Conservation (phyloP, 2,888 invertebrate genomes). For the Choristoneura rosaceana region DNA sequence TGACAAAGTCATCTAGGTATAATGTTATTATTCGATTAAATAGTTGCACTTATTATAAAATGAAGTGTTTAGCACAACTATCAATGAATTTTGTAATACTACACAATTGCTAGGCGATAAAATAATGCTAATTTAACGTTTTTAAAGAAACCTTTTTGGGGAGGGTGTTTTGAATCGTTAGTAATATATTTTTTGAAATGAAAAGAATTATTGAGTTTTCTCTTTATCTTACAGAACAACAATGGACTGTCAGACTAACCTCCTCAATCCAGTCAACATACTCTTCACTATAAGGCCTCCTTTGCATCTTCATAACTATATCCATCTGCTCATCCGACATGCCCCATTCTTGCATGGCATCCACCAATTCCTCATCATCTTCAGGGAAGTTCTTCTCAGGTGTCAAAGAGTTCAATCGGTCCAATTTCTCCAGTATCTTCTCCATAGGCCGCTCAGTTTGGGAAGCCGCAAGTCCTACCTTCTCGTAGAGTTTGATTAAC, state of each 20-base stretch:
- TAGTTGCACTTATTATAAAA: no score
- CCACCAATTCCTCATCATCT: constrained; percentile 71
- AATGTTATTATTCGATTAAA: no score
- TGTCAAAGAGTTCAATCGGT: constrained; percentile 65
- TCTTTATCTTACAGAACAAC: no score
- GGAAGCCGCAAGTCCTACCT: background rate
- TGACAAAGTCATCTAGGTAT: no score
- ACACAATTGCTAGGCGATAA: no score
- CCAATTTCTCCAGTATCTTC: constrained; percentile 67
- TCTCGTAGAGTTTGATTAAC: constrained; percentile 14
- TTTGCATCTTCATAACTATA: constrained; percentile 65
- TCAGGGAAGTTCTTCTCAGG: constrained; percentile 62
- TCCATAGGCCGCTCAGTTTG: constrained; percentile 51
- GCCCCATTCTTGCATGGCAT: constrained; percentile 71
- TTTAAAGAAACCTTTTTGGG: no score
- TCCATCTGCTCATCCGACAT: constrained; percentile 67
- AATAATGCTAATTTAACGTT: no score
- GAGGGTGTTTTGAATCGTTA: no score
- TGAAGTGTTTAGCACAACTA: no score
- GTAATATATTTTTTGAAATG: no score
- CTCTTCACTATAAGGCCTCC: constrained; percentile 59
- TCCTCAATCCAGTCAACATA: constrained; percentile 71
- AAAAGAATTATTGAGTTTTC: no score
- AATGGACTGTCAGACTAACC: constrained; percentile 56
- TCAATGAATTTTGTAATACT: no score